Conservation (phyloP, 2,888 invertebrate species). For the Drosophila testacea region DNA sequence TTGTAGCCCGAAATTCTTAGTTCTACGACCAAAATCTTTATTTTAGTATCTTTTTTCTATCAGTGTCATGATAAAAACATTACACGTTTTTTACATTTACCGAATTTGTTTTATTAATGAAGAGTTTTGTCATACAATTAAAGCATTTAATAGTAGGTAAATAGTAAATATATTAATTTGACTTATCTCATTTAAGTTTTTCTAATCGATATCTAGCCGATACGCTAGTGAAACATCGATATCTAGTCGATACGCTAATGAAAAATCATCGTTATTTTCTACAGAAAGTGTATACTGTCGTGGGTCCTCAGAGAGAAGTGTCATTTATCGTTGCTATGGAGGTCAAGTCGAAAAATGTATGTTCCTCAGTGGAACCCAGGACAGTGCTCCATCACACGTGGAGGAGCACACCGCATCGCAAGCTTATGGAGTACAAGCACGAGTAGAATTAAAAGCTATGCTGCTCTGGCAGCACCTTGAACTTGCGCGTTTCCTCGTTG, state of each 20-base stretch:
- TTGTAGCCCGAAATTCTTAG: too few relatives aligned
- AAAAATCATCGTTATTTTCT: conserved; percentile 42
- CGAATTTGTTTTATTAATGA: conserved; percentile 71
- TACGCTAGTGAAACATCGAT: conserved; percentile 37
- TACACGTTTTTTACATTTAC: conserved; percentile 47
- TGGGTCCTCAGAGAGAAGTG: conserved; percentile 75
- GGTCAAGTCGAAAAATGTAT: conserved; percentile 53
- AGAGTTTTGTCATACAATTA: conserved; percentile 78
- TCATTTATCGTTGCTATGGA: conserved; percentile 43
- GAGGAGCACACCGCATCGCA: background rate
- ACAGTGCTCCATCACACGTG: conserved; percentile 15
- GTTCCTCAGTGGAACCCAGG: conserved; percentile 75
- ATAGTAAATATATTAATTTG: conserved; percentile 37
- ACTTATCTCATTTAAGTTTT: conserved; percentile 42
- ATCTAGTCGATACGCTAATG: conserved; percentile 35
- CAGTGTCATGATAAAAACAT: background rate
- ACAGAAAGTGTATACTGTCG: conserved; percentile 20
- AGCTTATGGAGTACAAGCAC: background rate
- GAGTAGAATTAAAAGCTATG: conserved; percentile 41
- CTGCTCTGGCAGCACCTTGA: conserved; percentile 56
- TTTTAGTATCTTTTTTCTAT: too few relatives aligned
- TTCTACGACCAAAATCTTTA: too few relatives aligned
- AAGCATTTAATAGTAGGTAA: conserved; percentile 63
- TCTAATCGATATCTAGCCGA: conserved; percentile 21
- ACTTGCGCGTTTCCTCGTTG: conserved; percentile 68